A percentile compares a stretch with the other conserved stretches of the same genome.
phyloP scores from a whole-genome alignment of 2,888 invertebrate genomes.

The Eupithecia abbreviata region DNA sequence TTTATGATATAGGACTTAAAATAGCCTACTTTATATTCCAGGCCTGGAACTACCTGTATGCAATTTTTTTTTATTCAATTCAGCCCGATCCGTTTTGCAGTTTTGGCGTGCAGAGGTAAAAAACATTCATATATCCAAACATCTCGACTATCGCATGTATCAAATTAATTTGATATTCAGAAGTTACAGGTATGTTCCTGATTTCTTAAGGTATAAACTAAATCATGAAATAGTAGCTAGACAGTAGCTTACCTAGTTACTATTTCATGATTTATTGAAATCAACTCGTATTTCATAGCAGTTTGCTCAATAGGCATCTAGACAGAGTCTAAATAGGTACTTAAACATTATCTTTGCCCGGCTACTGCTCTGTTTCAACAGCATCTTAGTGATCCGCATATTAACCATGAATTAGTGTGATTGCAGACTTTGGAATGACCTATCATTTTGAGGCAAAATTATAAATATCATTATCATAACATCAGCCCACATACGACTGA shows the following conservation, averaged over 20 bases:
- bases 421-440: background rate
- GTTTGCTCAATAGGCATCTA: conserved; percentile 31
- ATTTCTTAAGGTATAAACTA: background rate
- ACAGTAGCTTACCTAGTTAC: too few species aligned
- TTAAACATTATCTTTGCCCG: conserved; percentile 18
- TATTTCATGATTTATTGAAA: background rate
- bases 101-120: too few species aligned
- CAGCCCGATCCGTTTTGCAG: too few species aligned
- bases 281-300: conserved; percentile 13
- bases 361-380: conserved; percentile 47
- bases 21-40: too few species aligned
- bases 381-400: conserved; percentile 22
- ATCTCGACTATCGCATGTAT: too few species aligned
- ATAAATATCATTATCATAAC: too few species aligned
- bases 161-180: too few species aligned
- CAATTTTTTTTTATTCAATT: too few species aligned
- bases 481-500: too few species aligned
- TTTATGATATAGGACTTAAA: too few species aligned
- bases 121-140: too few species aligned
- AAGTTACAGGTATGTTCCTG: background rate
- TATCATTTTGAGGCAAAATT: background rate
- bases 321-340: conserved; percentile 5
- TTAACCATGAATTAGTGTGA: background rate
- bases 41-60: too few species aligned
- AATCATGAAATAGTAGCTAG: background rate